These are phyloP conservation scores for Synergus itoensis DNA, from an alignment of 2,888 invertebrate genomes.

Conservation along the genomic window DNA sequence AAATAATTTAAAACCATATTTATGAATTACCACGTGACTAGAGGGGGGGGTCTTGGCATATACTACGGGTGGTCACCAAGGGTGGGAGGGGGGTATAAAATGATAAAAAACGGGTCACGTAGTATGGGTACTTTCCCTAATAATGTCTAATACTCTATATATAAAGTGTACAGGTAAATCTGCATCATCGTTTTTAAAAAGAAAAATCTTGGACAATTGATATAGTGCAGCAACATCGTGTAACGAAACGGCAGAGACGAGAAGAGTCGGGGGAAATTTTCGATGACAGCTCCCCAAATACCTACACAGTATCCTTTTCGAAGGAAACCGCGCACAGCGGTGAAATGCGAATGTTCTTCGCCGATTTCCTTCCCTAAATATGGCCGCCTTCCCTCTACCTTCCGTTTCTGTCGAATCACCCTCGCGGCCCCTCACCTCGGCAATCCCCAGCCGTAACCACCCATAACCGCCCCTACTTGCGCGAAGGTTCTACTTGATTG, in stretches of 20 bases:
- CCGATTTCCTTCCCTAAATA: constrained; percentile 77
- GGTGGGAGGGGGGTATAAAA: no score
- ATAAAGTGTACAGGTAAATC: background rate
- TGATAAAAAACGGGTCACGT: no score
- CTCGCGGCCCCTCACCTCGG: constrained; percentile 58
- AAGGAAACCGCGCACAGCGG: constrained; percentile 60
- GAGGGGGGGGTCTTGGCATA: no score
- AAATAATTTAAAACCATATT: no score
- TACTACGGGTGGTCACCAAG: no score
- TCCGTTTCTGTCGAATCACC: constrained; percentile 51
- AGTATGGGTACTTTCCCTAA: no score
- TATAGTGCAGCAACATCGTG: constrained; percentile 6
- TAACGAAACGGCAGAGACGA: constrained; percentile 8
- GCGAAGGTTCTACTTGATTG: constrained; percentile 78
- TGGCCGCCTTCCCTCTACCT: constrained; percentile 70
- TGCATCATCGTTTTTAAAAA: background rate
- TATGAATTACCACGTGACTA: no score
- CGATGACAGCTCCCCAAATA: constrained; percentile 59
- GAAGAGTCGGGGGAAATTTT: constrained; percentile 50
- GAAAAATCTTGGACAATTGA: background rate
- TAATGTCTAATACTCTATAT: no score
- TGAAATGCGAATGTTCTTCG: constrained; percentile 73
- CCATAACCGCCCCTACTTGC: constrained; percentile 76
- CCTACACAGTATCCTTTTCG: constrained; percentile 53
- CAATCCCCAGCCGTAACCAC: constrained; percentile 69